Evolutionary conservation across 2,113 vertebrate genomes (phyloP).

Genomic region (Ia io): DNA sequence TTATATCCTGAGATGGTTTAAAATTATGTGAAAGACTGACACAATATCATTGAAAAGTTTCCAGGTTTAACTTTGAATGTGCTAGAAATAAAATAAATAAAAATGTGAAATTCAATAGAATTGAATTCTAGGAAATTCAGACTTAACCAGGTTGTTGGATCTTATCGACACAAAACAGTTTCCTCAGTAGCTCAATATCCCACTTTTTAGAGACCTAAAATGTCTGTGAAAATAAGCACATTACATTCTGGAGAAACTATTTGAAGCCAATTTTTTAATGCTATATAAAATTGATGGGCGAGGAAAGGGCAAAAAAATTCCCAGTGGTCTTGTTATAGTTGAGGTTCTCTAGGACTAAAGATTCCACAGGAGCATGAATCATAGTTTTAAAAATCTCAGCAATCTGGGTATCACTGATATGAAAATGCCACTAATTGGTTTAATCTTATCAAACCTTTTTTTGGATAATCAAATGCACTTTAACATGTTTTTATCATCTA

Average conservation of each 20-base stretch:
- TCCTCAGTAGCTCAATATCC: neutral
- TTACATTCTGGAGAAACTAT: neutral
- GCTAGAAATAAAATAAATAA: slow-evolving; percentile 36
- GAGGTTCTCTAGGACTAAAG: neutral
- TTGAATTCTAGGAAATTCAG: neutral
- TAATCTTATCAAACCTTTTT: neutral
- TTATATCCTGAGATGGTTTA: neutral
- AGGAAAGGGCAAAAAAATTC: neutral
- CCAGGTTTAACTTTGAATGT: slow-evolving; percentile 24
- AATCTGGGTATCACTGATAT: neutral
- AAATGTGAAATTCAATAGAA: slow-evolving; percentile 20
- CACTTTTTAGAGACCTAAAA: neutral
- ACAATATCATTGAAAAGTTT: neutral
- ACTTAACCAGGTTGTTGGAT: neutral
- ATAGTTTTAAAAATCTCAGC: neutral
- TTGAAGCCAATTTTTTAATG: neutral
- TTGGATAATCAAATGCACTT: neutral
- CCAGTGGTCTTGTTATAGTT: neutral
- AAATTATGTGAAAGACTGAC: neutral
- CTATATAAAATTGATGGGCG: neutral
- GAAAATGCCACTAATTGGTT: neutral
- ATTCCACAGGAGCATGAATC: neutral
- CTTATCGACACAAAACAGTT: neutral
- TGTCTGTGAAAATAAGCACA: neutral
- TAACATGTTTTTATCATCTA: neutral